Evolutionary conservation across 2,888 invertebrate genomes (phyloP).

Genomic region (Didymodactylos carnosus): DNA sequence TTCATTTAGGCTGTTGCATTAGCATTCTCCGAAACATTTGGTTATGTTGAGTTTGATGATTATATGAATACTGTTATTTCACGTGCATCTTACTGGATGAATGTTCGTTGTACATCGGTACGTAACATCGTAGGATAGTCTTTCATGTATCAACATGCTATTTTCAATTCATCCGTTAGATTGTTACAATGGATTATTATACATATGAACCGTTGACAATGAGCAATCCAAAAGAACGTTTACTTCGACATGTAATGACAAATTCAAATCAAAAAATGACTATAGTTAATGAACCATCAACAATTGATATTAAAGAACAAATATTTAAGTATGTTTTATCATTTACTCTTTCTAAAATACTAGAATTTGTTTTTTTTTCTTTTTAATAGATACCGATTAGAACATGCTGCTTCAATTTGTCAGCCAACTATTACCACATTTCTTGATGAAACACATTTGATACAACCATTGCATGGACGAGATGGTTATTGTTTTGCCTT

Average conservation of each 20-base stretch:
- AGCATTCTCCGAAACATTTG: background rate
- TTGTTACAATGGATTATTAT: background rate
- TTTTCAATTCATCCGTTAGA: background rate
- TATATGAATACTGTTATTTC: background rate
- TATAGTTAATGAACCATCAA: background rate
- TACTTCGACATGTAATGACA: background rate
- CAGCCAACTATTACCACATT: background rate
- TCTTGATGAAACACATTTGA: background rate
- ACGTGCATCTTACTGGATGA: background rate
- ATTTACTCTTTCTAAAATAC: background rate
- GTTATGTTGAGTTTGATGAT: background rate
- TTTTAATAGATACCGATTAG: background rate
- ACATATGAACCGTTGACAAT: background rate
- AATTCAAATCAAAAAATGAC: background rate
- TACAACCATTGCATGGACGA: background rate
- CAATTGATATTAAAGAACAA: background rate
- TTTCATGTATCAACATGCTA: background rate
- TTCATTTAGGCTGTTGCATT: too few relatives aligned
- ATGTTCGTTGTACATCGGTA: background rate
- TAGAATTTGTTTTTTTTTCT: background rate
- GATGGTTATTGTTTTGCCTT: background rate
- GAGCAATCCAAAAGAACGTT: background rate
- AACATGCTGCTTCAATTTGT: background rate
- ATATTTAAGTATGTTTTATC: background rate
- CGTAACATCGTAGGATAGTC: background rate